Base-by-base conservation (phyloP, 2,888 invertebrate genomes). In the Drosophila tripunctata region DNA sequence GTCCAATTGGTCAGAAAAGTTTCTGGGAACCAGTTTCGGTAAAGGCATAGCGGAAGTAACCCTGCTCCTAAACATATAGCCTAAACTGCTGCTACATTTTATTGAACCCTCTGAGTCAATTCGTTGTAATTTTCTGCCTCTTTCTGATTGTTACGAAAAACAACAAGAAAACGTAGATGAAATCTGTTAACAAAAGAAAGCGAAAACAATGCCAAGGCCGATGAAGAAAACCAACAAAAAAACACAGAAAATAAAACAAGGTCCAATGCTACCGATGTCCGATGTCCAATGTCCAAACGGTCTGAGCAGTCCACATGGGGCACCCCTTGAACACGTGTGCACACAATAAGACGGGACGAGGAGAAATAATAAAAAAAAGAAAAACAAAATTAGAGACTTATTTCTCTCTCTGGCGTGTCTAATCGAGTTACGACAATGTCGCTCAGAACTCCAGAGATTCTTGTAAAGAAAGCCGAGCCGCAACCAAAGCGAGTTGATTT, bases 321-420 rank as follows among this genome's bases (percentile, higher is more conserved):
- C 67, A 73, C 75, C 66, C 71, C 67, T 80, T 65, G 84, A 88
- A 90, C 90, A 90, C 90, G 90, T 90, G 90, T 89, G 86, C 87
- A 74, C 67, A 88, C 86, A 89, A 86, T 78, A 77, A 70, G 77
- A 70, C 14, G 31, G 4, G 14, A 3, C 33, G 40, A 64, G 69
- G 61, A 68, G 67, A 68, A 73, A 31, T 36, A 47, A 52, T 83
- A 52, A 86, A 82, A n/a, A n/a, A n/a, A n/a, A n/a, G n/a, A n/a
- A n/a, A n/a, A n/a, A n/a, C n/a, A n/a, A n/a, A 82, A 83, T 83
- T 87, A 85, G 82, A 82, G 82, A 67, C 76, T 83, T 83, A 83
- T 85, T 73, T 68, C 35, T 58, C n/a, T n/a, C n/a, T n/a, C n/a
- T 48, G 62, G 82, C 75, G 70, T 87, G 69, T 83, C 78, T 75